Evolutionary conservation across 2,888 invertebrate genomes (phyloP).

Genomic region (Glyphotaelius pellucidus): DNA sequence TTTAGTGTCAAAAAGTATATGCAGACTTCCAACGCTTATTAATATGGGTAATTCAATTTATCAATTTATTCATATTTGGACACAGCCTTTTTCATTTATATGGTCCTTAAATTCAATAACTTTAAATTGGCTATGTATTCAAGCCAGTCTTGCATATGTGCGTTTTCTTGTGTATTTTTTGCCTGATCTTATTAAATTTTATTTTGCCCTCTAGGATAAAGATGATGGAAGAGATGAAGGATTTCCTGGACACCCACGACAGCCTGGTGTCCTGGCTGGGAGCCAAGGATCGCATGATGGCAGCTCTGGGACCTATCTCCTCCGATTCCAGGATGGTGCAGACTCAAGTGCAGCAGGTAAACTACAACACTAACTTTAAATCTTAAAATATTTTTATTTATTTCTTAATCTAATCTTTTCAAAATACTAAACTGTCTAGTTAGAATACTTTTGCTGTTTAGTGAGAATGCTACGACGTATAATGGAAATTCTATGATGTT

Average conservation of each 20-base stretch:
- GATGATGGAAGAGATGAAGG: conserved; percentile 91
- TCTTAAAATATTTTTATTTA: not conserved
- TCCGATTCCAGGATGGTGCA: conserved; percentile 97
- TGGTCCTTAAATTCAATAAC: too few species aligned
- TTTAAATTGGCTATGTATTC: too few species aligned
- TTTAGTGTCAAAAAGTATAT: too few species aligned
- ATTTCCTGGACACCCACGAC: conserved; percentile 93
- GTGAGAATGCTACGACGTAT: too few species aligned
- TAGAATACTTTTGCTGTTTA: too few species aligned
- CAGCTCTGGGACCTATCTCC: conserved; percentile 96
- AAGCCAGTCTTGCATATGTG: not conserved
- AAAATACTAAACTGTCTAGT: not conserved
- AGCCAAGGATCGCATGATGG: conserved; percentile 97
- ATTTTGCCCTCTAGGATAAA: conserved; percentile 75
- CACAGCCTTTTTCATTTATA: too few species aligned
- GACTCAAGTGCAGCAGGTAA: conserved; percentile 93
- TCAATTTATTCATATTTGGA: too few species aligned
- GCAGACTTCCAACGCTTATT: too few species aligned
- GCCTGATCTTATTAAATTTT: not conserved
- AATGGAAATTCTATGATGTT: too few species aligned
- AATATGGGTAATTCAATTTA: too few species aligned
- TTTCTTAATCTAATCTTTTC: not conserved
- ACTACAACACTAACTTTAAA: not conserved
- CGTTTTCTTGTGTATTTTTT: not conserved
- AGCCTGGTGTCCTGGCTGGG: conserved; percentile 91